phyloP scores from a whole-genome alignment of 2,888 invertebrate species.

The Phengaris arion region DNA sequence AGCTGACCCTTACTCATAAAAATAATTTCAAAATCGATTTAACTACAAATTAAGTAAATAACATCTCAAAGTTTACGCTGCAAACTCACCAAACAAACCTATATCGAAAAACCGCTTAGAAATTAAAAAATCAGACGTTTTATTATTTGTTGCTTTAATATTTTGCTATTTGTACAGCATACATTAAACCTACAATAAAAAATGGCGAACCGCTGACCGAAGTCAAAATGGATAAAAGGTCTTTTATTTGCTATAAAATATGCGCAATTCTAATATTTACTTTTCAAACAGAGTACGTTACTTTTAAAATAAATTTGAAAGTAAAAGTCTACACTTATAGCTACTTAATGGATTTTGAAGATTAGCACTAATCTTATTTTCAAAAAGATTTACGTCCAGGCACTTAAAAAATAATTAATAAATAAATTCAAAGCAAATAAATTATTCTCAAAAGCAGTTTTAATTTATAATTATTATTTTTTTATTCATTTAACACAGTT shows the following conservation, averaged over 20 bases:
- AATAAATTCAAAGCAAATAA: not conserved
- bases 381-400: no score
- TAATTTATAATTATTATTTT: not conserved
- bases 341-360: no score
- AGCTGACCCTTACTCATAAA: no score
- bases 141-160: not conserved
- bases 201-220: not conserved
- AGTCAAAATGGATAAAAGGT: not conserved
- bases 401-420: no score
- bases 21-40: no score
- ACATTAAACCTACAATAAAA: not conserved
- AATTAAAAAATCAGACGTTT: not conserved
- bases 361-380: no score
- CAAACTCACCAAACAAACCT: not conserved
- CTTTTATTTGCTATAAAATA: constrained; percentile 1
- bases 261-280: not conserved
- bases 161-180: not conserved
- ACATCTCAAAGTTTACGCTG: not conserved
- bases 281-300: not conserved
- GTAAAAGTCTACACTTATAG: no score
- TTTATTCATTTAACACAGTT: not conserved
- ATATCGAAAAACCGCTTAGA: not conserved
- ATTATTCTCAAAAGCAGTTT: not conserved
- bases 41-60: no score
- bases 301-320: not conserved